Conservation (phyloP, 2,797 vertebrate species). For the Babyrousa celebensis region DNA sequence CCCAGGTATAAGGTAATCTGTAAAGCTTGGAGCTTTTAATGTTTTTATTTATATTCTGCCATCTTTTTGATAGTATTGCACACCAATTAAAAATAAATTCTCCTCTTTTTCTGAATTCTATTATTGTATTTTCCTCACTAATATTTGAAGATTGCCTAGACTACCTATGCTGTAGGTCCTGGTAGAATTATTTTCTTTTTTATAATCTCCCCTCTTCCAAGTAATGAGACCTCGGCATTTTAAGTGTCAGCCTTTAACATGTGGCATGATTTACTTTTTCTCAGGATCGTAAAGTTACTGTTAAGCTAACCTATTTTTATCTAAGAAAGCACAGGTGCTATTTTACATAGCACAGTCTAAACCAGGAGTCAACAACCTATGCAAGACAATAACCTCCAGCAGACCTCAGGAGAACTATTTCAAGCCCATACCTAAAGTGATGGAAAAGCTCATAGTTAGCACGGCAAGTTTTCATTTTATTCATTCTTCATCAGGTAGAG, state of each 20-base stretch:
- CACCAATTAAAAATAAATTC: slow-evolving; percentile 76
- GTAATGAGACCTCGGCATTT: slow-evolving; percentile 79
- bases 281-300: slow-evolving; percentile 71
- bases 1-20: slow-evolving; percentile 72
- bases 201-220: slow-evolving; percentile 67
- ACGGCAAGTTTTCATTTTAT: neutral
- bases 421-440: neutral
- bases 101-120: slow-evolving; percentile 59
- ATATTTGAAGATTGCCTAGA: slow-evolving; percentile 38
- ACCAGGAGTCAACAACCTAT: neutral
- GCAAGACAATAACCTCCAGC: neutral
- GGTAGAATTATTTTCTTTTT: slow-evolving; percentile 73
- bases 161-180: slow-evolving; percentile 5
- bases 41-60: slow-evolving; percentile 74
- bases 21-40: slow-evolving; percentile 69
- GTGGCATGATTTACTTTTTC: slow-evolving; percentile 67
- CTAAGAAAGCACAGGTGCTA: slow-evolving; percentile 28
- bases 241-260: slow-evolving; percentile 73
- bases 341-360: slow-evolving; percentile 18
- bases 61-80: slow-evolving; percentile 30
- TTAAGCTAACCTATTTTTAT: slow-evolving; percentile 76
- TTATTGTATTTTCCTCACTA: slow-evolving; percentile 47
- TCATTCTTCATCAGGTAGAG: neutral
- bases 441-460: neutral
- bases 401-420: neutral